phyloP scores from a whole-genome alignment of 1,140 invertebrate genomes.

The Caenorhabditis latens region DNA sequence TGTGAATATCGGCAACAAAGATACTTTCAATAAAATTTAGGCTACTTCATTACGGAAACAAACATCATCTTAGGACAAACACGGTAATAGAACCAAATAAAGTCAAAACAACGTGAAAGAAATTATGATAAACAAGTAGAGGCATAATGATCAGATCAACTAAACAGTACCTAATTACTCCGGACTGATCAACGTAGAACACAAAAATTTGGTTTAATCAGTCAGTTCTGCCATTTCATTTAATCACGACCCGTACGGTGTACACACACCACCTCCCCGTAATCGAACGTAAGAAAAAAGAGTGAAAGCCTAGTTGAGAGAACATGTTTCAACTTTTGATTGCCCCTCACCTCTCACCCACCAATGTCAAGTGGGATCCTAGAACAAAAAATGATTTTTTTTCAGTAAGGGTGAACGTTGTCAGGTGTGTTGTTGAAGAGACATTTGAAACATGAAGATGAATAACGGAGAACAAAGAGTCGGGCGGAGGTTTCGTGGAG shows the following conservation, averaged over 20 bases:
- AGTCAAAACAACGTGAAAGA: background rate
- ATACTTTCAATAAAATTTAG: background rate
- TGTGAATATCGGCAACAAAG: background rate
- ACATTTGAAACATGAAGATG: background rate
- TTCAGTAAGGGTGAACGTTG: background rate
- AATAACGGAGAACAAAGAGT: constrained; percentile 45
- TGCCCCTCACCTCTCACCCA: constrained; percentile 12
- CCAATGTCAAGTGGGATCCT: constrained; percentile 54
- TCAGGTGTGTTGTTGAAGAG: background rate
- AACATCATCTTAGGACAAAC: constrained; percentile 24
- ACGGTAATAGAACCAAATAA: background rate
- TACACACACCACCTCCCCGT: constrained; percentile 21
- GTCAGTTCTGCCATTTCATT: constrained; percentile 52
- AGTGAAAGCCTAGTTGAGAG: constrained; percentile 45
- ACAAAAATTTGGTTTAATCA: constrained; percentile 16
- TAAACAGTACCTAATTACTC: constrained; percentile 17
- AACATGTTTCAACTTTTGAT: constrained; percentile 41
- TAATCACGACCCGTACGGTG: background rate
- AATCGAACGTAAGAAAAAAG: constrained; percentile 42
- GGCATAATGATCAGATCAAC: constrained; percentile 2
- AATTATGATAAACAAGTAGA: constrained; percentile 25
- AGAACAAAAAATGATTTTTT: constrained; percentile 50
- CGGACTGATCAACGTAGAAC: constrained; percentile 30
- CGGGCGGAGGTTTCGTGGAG: constrained; percentile 21
- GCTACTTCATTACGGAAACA: constrained; percentile 3